phyloP scores from a whole-genome alignment of 2,797 vertebrate genomes.

The Macropus fuliginosus region DNA sequence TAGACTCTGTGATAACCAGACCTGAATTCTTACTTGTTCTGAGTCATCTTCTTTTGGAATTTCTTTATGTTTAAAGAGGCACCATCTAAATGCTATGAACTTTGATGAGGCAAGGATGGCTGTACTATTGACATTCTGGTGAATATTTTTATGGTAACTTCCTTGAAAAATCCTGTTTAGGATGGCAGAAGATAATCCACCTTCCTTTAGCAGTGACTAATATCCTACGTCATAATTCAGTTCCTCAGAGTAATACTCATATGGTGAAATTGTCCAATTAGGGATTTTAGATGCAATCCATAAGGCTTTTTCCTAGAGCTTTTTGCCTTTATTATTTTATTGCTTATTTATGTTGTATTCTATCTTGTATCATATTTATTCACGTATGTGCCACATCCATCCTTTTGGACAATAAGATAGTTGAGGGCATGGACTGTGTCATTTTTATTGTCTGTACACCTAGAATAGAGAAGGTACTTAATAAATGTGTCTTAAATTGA shows the following conservation, averaged over 20 bases:
- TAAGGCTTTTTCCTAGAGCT: background rate
- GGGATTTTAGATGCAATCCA: background rate
- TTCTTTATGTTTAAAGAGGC: constrained; percentile 20
- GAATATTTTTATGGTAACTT: background rate
- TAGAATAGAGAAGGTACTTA: background rate
- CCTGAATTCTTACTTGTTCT: background rate
- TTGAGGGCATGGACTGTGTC: background rate
- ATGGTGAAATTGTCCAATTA: background rate
- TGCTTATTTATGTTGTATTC: background rate
- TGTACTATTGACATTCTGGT: constrained; percentile 9
- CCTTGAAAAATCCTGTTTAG: background rate
- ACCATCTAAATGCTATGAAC: background rate
- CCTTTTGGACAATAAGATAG: background rate
- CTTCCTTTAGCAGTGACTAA: background rate
- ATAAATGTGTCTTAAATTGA: background rate
- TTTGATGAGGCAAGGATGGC: background rate
- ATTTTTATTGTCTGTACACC: background rate
- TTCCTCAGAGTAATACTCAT: background rate
- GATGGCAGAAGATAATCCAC: background rate
- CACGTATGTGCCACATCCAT: background rate
- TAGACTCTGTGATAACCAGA: background rate
- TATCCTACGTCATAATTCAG: background rate
- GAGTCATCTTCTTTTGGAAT: background rate
- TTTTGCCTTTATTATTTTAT: background rate
- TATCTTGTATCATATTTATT: background rate